Conservation (phyloP, 2,113 vertebrate species). For the Tachycineta bicolor region DNA sequence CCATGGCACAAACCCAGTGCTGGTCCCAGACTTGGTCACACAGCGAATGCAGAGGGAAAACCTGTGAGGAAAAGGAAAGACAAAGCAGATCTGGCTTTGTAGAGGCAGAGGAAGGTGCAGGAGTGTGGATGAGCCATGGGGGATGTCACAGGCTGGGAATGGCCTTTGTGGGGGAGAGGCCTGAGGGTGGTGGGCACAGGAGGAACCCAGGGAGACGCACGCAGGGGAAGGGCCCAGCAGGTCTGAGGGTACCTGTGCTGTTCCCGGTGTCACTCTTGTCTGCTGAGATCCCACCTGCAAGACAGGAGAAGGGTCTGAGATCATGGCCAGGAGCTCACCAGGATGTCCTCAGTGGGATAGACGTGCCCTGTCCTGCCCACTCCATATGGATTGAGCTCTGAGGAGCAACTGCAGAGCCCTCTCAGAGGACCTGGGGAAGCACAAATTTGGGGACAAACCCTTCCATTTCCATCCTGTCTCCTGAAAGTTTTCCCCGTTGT, state of each 20-base stretch:
- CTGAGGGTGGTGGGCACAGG: background rate
- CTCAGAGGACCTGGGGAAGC: accelerated
- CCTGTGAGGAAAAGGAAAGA: background rate
- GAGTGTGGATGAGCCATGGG: background rate
- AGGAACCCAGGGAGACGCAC: background rate
- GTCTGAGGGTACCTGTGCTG: constrained; percentile 20
- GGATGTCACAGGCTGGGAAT: background rate
- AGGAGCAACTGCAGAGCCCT: background rate
- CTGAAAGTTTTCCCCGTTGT: background rate
- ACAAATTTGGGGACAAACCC: background rate
- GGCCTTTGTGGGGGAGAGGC: background rate
- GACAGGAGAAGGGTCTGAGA: background rate
- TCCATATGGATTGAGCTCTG: background rate
- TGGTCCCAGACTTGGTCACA: no score
- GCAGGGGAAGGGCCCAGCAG: accelerated
- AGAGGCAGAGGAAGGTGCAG: background rate
- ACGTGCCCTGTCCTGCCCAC: accelerated
- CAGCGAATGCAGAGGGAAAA: background rate
- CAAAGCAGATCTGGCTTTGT: accelerated
- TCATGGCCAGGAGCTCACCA: accelerated
- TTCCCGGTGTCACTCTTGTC: background rate
- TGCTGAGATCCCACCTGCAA: constrained; percentile 37
- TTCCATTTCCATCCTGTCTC: background rate
- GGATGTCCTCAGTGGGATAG: background rate
- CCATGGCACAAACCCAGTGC: background rate